Percentiles rank a stretch among this genome's conserved stretches.
Conservation (phyloP, 2,113 vertebrate species). For the Cromileptes altivelis region DNA sequence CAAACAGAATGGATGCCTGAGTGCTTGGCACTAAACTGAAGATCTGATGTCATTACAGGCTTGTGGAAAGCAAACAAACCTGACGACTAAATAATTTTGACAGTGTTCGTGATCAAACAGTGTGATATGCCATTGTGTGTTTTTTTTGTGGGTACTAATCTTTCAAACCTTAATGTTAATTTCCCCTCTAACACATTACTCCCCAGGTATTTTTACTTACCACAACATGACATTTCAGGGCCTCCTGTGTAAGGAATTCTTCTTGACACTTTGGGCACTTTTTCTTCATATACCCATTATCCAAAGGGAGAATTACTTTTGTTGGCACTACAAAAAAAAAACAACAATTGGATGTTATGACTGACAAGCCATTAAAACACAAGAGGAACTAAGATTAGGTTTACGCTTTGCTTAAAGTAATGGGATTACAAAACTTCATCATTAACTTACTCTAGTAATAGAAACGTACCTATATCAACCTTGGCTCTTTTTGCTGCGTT, state of each 20-base stretch:
- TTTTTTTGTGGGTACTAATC: background rate
- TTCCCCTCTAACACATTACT: background rate
- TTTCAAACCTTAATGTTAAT: background rate
- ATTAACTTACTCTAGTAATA: background rate
- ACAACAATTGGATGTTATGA: constrained; percentile 14
- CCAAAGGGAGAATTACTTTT: constrained; percentile 74
- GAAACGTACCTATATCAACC: constrained; percentile 74
- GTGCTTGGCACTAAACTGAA: background rate
- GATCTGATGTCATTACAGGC: background rate
- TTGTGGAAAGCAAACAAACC: no score
- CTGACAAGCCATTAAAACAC: background rate
- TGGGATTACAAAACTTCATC: background rate
- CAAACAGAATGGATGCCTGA: background rate
- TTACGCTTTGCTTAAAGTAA: background rate
- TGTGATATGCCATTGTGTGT: background rate
- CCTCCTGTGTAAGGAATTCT: constrained; percentile 90
- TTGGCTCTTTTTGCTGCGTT: constrained; percentile 83
- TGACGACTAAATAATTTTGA: background rate
- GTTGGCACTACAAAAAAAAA: constrained; percentile 41
- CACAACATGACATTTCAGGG: constrained; percentile 90
- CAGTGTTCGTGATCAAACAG: background rate
- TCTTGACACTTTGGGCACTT: constrained; percentile 94
- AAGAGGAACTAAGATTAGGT: background rate
- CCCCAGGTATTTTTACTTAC: constrained; percentile 77
- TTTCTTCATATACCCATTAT: constrained; percentile 89